Evolutionary conservation across 2,113 vertebrate genomes (phyloP).

Genomic region (Gopherus flavomarginatus): DNA sequence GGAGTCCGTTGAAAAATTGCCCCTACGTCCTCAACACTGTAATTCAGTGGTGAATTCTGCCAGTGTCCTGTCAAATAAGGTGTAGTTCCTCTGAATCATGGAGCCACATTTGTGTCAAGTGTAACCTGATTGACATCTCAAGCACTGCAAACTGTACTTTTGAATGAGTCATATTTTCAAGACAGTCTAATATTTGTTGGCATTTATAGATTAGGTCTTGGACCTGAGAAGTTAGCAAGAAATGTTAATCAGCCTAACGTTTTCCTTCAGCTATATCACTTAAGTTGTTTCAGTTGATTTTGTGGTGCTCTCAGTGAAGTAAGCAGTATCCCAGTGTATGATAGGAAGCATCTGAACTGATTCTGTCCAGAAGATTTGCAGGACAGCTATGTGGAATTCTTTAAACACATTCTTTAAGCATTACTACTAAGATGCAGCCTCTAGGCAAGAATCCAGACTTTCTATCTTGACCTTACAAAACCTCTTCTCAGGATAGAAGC

Average conservation of each 20-base stretch:
- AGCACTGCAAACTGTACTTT: neutral
- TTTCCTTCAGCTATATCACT: neutral
- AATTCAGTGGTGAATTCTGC: neutral
- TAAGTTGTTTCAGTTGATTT: neutral
- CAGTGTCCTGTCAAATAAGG: neutral
- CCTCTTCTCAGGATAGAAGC: neutral
- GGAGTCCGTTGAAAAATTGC: neutral
- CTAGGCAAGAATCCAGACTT: neutral
- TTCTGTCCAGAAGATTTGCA: neutral
- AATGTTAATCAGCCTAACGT: neutral
- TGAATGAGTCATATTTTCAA: neutral
- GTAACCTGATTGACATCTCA: neutral
- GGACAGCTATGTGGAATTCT: neutral
- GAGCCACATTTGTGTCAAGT: neutral
- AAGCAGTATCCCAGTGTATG: neutral
- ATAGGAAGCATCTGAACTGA: neutral
- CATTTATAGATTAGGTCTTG: neutral
- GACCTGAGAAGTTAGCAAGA: neutral
- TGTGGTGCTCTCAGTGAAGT: conserved; percentile 20
- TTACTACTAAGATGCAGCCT: neutral
- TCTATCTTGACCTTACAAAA: neutral
- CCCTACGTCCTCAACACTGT: neutral
- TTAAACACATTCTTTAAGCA: neutral
- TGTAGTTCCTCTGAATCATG: neutral
- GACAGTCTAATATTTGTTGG: neutral